Conservation (phyloP, 1,140 invertebrate species). For the Agrilus planipennis region DNA sequence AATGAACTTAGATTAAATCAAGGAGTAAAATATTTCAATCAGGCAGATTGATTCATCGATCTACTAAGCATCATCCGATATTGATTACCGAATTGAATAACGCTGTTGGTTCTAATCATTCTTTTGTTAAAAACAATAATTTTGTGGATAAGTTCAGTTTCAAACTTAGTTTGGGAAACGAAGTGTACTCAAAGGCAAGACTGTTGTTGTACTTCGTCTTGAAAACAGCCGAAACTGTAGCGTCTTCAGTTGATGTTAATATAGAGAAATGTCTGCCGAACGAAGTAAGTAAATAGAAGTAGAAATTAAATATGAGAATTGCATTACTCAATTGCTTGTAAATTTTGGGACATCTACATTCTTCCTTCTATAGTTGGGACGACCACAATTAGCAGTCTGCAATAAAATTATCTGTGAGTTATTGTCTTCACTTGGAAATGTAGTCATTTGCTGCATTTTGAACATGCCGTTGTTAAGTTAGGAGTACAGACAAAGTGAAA, state of each 20-base stretch:
- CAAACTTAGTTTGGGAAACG: slow-evolving; percentile 18
- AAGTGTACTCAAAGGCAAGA: slow-evolving; percentile 15
- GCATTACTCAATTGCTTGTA: background rate
- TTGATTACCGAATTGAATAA: slow-evolving; percentile 14
- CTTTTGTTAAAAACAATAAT: slow-evolving; percentile 14
- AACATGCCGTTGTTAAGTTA: no score
- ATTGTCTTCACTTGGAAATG: background rate
- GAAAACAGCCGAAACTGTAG: slow-evolving; percentile 17
- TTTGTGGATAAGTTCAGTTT: slow-evolving; percentile 16
- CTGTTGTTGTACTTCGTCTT: slow-evolving; percentile 21
- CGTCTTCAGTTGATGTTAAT: slow-evolving; percentile 13
- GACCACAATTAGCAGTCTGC: background rate
- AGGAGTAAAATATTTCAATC: slow-evolving; percentile 6
- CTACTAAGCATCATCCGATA: background rate
- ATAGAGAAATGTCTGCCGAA: slow-evolving; percentile 19
- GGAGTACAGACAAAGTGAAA: no score
- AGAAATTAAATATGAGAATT: background rate
- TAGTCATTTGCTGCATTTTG: background rate
- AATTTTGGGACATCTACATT: background rate
- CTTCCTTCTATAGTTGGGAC: background rate
- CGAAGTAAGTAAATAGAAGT: slow-evolving; percentile 11
- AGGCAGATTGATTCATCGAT: background rate
- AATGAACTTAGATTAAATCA: slow-evolving; percentile 9
- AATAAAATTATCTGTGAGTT: background rate
- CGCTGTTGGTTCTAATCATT: slow-evolving; percentile 17